These are phyloP conservation scores for Grapholita molesta DNA, from an alignment of 1,140 invertebrate species.

Conservation along the genomic window DNA sequence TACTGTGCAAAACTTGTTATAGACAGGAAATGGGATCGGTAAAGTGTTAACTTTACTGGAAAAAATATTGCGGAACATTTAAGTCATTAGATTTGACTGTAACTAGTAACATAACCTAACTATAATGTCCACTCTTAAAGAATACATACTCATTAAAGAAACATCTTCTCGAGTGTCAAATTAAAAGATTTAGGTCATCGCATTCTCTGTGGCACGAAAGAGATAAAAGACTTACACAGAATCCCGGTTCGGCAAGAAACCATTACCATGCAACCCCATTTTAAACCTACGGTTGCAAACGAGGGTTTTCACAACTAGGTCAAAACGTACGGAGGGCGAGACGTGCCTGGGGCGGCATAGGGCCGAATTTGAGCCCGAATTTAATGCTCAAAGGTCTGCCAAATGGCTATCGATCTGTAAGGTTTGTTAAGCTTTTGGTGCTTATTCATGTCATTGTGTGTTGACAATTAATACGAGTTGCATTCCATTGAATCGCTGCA, in stretches of 20 bases:
- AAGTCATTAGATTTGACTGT: too few species aligned
- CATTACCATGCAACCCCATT: conserved; percentile 69
- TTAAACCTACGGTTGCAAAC: conserved; percentile 64
- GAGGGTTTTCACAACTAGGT: conserved; percentile 68
- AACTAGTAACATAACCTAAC: too few species aligned
- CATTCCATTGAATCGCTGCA: neutral
- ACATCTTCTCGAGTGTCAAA: neutral
- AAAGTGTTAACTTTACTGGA: too few species aligned
- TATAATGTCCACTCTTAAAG: too few species aligned
- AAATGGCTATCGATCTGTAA: neutral
- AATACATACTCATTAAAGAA: neutral
- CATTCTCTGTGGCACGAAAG: conserved; percentile 15
- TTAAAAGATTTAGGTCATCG: conserved; percentile 11
- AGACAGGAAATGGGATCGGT: too few species aligned
- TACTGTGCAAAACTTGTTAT: too few species aligned
- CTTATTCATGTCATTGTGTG: neutral
- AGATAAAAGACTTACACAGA: conserved; percentile 21
- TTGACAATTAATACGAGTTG: neutral
- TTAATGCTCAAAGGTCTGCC: conserved; percentile 12
- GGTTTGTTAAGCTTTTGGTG: neutral
- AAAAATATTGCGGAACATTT: too few species aligned
- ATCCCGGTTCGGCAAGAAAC: conserved; percentile 38
- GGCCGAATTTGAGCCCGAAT: neutral
- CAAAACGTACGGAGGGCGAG: conserved; percentile 66
- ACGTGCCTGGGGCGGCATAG: conserved; percentile 50